phyloP scores from a whole-genome alignment of 2,888 invertebrate species.

The Gibbula magus region DNA sequence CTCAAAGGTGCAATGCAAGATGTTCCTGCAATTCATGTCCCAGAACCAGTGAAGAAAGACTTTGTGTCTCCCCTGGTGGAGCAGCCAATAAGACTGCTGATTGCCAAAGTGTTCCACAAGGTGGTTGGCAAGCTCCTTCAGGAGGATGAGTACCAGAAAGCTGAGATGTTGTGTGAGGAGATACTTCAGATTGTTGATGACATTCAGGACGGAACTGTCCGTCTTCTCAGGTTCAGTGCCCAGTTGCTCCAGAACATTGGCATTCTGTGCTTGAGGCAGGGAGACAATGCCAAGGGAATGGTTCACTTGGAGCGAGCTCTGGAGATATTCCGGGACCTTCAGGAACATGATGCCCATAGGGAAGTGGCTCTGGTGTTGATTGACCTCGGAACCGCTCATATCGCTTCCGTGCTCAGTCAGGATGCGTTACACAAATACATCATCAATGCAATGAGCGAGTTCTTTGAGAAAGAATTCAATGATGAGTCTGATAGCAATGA shows the following conservation, averaged over 20 bases:
- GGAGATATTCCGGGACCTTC: slow-evolving; percentile 61
- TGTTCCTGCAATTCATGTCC: neutral
- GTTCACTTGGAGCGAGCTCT: slow-evolving; percentile 68
- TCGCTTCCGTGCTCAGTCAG: slow-evolving; percentile 64
- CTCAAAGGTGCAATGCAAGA: neutral
- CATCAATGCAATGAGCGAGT: slow-evolving; percentile 67
- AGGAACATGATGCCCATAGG: slow-evolving; percentile 61
- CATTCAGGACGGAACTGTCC: slow-evolving; percentile 67
- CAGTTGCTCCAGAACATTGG: slow-evolving; percentile 68
- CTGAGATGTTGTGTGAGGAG: slow-evolving; percentile 65
- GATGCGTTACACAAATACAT: slow-evolving; percentile 68
- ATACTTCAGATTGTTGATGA: slow-evolving; percentile 65
- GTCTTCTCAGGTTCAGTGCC: slow-evolving; percentile 64
- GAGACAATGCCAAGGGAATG: slow-evolving; percentile 67
- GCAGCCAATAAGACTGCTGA: slow-evolving; percentile 60
- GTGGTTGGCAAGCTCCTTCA: slow-evolving; percentile 61
- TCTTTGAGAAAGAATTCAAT: slow-evolving; percentile 66
- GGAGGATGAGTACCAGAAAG: slow-evolving; percentile 61
- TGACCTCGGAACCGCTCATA: slow-evolving; percentile 71
- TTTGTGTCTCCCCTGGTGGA: slow-evolving; percentile 63
- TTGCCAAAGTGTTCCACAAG: slow-evolving; percentile 61
- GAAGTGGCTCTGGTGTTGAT: slow-evolving; percentile 68
- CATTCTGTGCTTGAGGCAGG: slow-evolving; percentile 66
- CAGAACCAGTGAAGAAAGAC: slow-evolving; percentile 36
- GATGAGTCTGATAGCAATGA: slow-evolving; percentile 49